These are phyloP conservation scores for Galemys pyrenaicus DNA, from an alignment of 2,113 vertebrate species.

Conservation along the genomic window DNA sequence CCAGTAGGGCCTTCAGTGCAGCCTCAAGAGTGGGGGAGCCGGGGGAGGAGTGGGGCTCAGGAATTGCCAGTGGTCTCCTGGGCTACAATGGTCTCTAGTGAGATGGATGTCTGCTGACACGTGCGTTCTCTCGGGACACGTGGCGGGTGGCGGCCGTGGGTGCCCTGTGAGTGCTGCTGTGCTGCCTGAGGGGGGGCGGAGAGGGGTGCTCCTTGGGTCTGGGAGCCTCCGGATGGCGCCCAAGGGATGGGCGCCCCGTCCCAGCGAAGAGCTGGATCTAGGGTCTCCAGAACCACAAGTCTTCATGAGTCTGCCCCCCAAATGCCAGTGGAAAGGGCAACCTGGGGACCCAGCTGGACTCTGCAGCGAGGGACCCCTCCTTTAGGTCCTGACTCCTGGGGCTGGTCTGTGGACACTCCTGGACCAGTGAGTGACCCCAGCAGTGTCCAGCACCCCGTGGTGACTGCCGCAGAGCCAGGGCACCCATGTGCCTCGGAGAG, in stretches of 20 bases:
- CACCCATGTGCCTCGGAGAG: fast-evolving
- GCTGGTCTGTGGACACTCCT: neutral
- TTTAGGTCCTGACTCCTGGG: neutral
- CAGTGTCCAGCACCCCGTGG: neutral
- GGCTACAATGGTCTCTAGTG: neutral
- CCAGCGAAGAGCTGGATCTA: neutral
- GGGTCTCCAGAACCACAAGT: neutral
- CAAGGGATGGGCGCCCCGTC: neutral
- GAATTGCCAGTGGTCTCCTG: neutral
- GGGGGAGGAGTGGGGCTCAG: neutral
- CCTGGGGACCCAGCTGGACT: neutral
- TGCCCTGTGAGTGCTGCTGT: neutral
- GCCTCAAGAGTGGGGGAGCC: neutral
- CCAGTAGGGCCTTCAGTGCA: neutral
- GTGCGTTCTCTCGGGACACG: neutral
- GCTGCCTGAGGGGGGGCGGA: neutral
- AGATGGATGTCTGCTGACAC: neutral
- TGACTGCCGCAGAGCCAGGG: neutral
- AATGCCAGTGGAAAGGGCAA: neutral
- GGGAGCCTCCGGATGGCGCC: too few species aligned
- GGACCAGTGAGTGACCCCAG: neutral
- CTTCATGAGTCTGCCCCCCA: neutral
- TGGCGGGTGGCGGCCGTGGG: too few species aligned
- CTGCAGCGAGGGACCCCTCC: neutral
- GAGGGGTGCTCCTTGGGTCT: neutral